A percentile compares a stretch with the other conserved stretches of the same genome.
Evolutionary conservation across 30 jellyfish, hydroid and myxozoan species (phyloP).

Genomic region (Rhopilema esculentum): DNA sequence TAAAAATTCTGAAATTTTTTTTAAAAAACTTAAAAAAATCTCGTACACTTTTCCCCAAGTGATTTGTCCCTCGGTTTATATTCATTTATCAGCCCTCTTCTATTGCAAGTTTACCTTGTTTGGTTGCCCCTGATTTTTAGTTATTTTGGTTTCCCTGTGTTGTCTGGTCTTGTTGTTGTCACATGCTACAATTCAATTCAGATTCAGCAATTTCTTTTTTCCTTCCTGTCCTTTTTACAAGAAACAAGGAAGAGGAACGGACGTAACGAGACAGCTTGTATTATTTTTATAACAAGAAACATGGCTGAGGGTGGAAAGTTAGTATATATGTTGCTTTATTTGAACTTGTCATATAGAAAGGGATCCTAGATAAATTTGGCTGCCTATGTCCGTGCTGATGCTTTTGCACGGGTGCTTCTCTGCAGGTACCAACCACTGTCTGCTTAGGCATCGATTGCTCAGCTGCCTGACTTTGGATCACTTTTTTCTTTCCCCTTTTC

Average conservation of each 20-base stretch:
- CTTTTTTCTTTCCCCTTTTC: no score
- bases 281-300: not conserved
- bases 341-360: no score
- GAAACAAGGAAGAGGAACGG: conserved; percentile 12
- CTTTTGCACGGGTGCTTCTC: not conserved
- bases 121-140: not conserved
- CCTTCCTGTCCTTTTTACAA: not conserved
- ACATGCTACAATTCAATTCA: conserved; percentile 41
- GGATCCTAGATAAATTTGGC: not conserved
- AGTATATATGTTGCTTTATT: not conserved
- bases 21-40: no score
- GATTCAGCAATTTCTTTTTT: not conserved
- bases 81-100: no score
- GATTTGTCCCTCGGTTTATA: no score
- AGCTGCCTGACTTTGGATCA: not conserved
- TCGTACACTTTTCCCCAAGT: no score
- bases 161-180: not conserved
- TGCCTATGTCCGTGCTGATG: not conserved
- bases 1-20: no score
- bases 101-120: no score
- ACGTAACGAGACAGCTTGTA: not conserved
- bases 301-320: conserved; percentile 57
- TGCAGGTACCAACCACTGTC: not conserved
- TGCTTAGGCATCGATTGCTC: not conserved
- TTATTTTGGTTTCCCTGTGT: conserved; percentile 10